Evolutionary conservation across 2,888 invertebrate species (phyloP), one percentile per base, ranked within the genome.

Genomic region (Acrobasis suavella): DNA sequence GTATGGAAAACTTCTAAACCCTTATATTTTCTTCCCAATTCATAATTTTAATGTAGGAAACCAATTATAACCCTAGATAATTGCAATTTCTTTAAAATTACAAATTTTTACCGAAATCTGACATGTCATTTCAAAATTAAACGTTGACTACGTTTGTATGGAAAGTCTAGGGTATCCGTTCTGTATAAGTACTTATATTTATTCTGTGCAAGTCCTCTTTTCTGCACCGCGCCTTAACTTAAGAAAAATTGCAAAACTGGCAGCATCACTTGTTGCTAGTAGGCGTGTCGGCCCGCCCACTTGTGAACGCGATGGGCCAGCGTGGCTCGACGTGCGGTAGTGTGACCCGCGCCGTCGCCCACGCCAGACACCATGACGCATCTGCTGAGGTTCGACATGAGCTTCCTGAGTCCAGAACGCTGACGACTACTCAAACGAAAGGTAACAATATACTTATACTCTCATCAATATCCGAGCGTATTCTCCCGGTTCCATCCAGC

Each of bases 361-460:
- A 50, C 7, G 16, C 50, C 22, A 62, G 69, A 76, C 70, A 68
- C 68, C 70, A 93, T 92, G 93, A 79, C 89, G 67, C 84, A 86
- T 68, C 77, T 90, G 64, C 86, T 92, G 68, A 85, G 88, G 72
- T 87, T 93, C 80, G 91, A 92, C 78, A 84, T 90, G 87, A 82
- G 89, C 69, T 78, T 92, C 66, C 84, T 93, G 55, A 91, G 92
- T 58, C 93, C 93, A 74, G 92, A 93, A 78, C 93, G 93, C 93
- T 93, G 93, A 93, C 93, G 92, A 73, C 87, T 93, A 88, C 93
- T 93, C 67, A 86, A 87, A 75, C 87, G 76, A 77, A 91, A 91
- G 92, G 93, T 92, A 68, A 80, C 65, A 5, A 32, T 16, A 22
- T 2, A 2, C 16, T 16, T n/a, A n/a, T n/a, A n/a, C n/a, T n/a